Evolutionary conservation across 1,140 invertebrate species (phyloP).

Genomic region (Cotesia chilonis): DNA sequence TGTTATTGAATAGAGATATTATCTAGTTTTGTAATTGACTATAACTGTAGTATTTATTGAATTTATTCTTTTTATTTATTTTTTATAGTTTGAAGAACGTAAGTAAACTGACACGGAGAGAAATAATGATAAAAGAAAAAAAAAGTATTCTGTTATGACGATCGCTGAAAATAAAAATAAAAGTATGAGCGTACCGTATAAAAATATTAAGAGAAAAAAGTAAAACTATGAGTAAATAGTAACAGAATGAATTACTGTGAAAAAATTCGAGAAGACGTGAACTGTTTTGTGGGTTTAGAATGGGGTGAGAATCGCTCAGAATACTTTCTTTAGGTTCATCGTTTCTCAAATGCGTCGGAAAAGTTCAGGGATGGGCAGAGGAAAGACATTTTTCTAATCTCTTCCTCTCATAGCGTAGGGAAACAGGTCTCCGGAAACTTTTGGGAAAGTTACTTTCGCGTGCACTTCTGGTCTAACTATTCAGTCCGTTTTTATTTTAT

Average conservation of each 20-base stretch:
- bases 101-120: no score
- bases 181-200: conserved; percentile 1
- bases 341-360: conserved; percentile 32
- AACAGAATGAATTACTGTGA: background rate
- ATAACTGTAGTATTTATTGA: no score
- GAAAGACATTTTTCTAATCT: conserved; percentile 44
- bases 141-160: background rate
- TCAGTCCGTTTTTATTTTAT: conserved; percentile 2
- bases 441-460: conserved; percentile 37
- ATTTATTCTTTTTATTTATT: no score
- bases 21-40: no score
- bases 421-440: conserved; percentile 29
- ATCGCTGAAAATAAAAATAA: background rate
- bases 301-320: conserved; percentile 30
- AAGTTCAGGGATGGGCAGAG: conserved; percentile 14
- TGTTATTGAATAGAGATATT: no score
- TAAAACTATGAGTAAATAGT: background rate
- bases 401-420: conserved; percentile 24
- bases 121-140: background rate
- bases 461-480: conserved; percentile 24
- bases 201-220: conserved; percentile 13
- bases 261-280: conserved; percentile 1
- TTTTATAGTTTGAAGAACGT: no score
- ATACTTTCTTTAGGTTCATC: conserved; percentile 35
- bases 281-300: conserved; percentile 2